phyloP scores from a whole-genome alignment of 2,888 invertebrate species.

The Aphodius sticticus region DNA sequence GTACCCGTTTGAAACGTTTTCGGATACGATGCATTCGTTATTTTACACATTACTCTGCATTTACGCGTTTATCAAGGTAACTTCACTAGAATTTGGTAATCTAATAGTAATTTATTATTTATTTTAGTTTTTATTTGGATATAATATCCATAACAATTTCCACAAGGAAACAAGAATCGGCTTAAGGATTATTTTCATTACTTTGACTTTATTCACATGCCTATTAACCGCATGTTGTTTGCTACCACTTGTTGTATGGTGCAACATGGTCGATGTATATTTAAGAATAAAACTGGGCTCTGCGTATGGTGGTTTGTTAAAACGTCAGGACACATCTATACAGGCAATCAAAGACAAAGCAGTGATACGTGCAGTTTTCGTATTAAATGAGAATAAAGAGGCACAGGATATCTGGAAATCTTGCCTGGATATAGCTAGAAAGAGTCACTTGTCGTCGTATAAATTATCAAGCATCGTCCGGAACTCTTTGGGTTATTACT shows the following conservation, averaged over 20 bases:
- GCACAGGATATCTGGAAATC: neutral
- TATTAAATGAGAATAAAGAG: neutral
- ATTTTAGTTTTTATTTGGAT: neutral
- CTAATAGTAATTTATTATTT: neutral
- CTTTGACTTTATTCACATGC: neutral
- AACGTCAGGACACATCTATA: neutral
- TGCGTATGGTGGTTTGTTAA: neutral
- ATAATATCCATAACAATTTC: neutral
- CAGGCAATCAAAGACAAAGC: neutral
- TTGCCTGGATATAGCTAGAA: neutral
- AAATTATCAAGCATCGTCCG: neutral
- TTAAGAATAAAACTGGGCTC: neutral
- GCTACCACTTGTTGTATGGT: neutral
- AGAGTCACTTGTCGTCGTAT: neutral
- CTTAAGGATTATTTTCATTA: neutral
- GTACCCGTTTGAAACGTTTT: neutral
- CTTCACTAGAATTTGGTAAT: too few species aligned
- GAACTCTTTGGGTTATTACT: neutral
- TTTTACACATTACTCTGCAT: neutral
- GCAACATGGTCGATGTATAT: neutral
- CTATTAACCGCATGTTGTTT: neutral
- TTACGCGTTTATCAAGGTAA: neutral
- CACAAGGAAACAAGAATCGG: neutral
- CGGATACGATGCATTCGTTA: neutral
- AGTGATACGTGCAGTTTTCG: neutral